Evolutionary conservation across 1,140 invertebrate species (phyloP).

Genomic region (Pararge aegeria): DNA sequence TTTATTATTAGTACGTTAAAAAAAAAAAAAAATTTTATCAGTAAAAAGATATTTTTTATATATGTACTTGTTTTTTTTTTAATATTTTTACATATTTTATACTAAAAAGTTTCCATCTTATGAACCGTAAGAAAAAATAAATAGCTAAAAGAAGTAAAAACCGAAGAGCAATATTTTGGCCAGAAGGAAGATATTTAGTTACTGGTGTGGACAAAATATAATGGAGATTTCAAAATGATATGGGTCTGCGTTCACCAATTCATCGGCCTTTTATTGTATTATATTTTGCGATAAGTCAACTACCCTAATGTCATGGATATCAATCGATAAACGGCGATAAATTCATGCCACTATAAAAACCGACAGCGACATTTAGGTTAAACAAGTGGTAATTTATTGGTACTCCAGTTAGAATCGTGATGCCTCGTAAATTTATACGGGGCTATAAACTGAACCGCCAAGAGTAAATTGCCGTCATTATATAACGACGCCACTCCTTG

Average conservation of each 20-base stretch:
- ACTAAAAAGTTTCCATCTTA: too few relatives aligned
- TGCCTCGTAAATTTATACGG: conserved; percentile 58
- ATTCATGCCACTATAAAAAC: conserved; percentile 40
- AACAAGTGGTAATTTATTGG: conserved; percentile 67
- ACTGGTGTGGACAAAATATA: too few relatives aligned
- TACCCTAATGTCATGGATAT: conserved; percentile 49
- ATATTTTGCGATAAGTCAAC: not conserved
- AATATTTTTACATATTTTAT: too few relatives aligned
- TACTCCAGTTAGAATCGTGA: conserved; percentile 52
- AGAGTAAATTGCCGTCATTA: conserved; percentile 40
- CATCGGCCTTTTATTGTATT: too few relatives aligned
- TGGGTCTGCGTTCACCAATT: not conserved
- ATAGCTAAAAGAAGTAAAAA: too few relatives aligned
- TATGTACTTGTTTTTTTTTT: too few relatives aligned
- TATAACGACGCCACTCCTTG: conserved; percentile 73
- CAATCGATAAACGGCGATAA: conserved; percentile 11
- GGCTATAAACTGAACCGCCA: conserved; percentile 53
- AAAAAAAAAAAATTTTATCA: too few relatives aligned
- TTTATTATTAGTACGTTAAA: too few relatives aligned
- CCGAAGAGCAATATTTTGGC: too few relatives aligned
- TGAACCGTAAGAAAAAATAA: too few relatives aligned
- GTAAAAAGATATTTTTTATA: too few relatives aligned
- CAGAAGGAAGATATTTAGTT: too few relatives aligned
- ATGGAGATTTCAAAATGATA: not conserved
- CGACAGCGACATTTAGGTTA: conserved; percentile 41